Percentiles rank a stretch among this genome's conserved stretches.
phyloP scores from a whole-genome alignment of 2,888 invertebrate species.

The Ditylenchus weischeri region DNA sequence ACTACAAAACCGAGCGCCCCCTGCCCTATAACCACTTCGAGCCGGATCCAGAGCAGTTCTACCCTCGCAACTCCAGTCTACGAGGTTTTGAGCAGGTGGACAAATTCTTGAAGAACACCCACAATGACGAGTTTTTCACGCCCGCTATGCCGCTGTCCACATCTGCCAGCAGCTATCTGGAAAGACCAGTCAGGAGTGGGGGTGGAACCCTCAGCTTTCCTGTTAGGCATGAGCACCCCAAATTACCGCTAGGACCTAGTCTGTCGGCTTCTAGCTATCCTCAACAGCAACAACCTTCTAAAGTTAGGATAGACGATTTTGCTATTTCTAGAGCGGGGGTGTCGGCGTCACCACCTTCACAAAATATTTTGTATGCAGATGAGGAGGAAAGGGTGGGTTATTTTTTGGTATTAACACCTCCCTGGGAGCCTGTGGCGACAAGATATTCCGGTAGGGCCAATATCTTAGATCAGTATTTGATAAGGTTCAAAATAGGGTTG shows the following conservation, averaged over 20 bases:
- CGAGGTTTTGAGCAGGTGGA: constrained; percentile 20
- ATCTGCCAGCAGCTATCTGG: background rate
- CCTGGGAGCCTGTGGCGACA: too few relatives aligned
- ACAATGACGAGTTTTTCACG: constrained; percentile 6
- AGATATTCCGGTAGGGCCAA: too few relatives aligned
- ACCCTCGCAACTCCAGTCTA: background rate
- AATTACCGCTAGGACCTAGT: constrained; percentile 3
- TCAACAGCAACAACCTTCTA: background rate
- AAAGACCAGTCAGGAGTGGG: background rate
- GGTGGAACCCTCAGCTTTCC: background rate
- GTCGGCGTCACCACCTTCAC: background rate
- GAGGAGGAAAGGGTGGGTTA: background rate
- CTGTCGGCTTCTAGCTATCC: background rate
- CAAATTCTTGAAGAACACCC: constrained; percentile 65
- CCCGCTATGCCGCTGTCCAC: background rate
- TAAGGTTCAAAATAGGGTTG: too few relatives aligned
- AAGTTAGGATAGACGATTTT: background rate
- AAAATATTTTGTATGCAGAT: constrained; percentile 5
- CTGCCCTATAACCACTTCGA: too few relatives aligned
- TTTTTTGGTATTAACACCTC: too few relatives aligned
- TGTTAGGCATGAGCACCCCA: background rate
- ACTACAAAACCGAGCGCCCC: too few relatives aligned
- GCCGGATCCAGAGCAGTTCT: too few relatives aligned
- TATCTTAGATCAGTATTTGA: too few relatives aligned
- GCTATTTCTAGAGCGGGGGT: background rate